Evolutionary conservation across 2,797 vertebrate species (phyloP).

Genomic region (Myotis planiceps): DNA sequence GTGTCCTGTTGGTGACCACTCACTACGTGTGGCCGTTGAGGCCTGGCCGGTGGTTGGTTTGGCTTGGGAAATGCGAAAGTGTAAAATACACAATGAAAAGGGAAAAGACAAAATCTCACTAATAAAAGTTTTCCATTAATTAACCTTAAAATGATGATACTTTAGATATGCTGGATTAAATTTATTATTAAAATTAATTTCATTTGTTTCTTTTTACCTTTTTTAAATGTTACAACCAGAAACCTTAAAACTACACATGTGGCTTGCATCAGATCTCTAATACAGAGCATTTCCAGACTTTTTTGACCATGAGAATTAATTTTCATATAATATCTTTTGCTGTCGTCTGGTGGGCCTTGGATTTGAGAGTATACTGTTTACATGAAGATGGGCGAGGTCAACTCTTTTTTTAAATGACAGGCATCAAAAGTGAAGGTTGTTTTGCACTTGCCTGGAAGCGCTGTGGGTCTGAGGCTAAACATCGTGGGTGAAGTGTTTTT

Average conservation of each 20-base stretch:
- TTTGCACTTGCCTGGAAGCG: background rate
- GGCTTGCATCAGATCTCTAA: background rate
- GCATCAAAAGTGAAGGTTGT: background rate
- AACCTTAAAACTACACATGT: background rate
- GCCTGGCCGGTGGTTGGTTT: background rate
- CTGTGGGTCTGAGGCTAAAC: background rate
- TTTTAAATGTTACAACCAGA: background rate
- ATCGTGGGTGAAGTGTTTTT: background rate
- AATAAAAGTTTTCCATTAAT: background rate
- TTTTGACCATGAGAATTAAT: background rate
- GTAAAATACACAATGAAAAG: background rate
- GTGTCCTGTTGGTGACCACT: too few relatives aligned
- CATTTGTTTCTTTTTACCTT: background rate
- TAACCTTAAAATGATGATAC: background rate
- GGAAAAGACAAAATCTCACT: background rate
- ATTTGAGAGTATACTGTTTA: background rate
- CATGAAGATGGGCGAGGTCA: background rate
- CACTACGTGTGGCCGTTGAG: background rate
- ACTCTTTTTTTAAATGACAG: background rate
- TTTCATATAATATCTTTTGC: background rate
- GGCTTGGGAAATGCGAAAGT: background rate
- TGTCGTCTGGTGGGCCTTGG: background rate
- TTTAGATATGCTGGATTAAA: background rate
- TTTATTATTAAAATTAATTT: background rate
- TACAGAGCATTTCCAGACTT: background rate